Evolutionary conservation across 2,888 invertebrate species (phyloP).

Genomic region (Drosophila paracracens): DNA sequence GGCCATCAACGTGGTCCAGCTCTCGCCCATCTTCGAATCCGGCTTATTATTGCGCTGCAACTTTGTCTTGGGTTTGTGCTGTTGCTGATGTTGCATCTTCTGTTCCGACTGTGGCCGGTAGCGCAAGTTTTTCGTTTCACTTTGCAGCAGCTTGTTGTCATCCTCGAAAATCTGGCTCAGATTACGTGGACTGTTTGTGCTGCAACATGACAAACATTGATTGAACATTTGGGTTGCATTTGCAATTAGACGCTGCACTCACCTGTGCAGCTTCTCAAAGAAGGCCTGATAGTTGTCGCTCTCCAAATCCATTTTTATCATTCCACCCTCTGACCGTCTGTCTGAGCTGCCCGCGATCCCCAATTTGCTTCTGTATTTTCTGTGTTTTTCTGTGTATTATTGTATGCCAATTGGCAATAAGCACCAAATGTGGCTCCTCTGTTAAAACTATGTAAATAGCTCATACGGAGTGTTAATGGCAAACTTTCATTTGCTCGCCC

Average conservation of each 20-base stretch:
- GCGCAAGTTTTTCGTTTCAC: slow-evolving; percentile 45
- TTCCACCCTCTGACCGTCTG: neutral
- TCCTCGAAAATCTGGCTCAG: slow-evolving; percentile 54
- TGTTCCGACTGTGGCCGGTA: slow-evolving; percentile 40
- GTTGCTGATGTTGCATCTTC: neutral
- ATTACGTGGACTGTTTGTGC: slow-evolving; percentile 32
- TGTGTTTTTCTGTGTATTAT: neutral
- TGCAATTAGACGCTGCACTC: neutral
- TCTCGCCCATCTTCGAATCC: neutral
- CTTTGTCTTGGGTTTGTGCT: neutral
- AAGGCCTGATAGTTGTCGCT: slow-evolving; percentile 18
- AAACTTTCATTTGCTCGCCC: neutral
- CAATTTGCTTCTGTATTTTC: neutral
- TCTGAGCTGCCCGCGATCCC: neutral
- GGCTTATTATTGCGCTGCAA: neutral
- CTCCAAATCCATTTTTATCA: slow-evolving; percentile 13
- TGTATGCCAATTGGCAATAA: neutral
- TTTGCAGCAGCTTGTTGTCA: slow-evolving; percentile 44
- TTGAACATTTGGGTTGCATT: neutral
- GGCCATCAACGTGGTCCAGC: slow-evolving; percentile 49
- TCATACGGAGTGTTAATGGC: neutral
- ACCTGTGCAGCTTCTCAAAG: slow-evolving; percentile 29
- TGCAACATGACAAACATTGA: neutral
- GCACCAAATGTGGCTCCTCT: neutral
- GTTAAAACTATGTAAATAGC: neutral